Conservation (phyloP, 2,888 invertebrate genomes). For the Diaphora mendica region DNA sequence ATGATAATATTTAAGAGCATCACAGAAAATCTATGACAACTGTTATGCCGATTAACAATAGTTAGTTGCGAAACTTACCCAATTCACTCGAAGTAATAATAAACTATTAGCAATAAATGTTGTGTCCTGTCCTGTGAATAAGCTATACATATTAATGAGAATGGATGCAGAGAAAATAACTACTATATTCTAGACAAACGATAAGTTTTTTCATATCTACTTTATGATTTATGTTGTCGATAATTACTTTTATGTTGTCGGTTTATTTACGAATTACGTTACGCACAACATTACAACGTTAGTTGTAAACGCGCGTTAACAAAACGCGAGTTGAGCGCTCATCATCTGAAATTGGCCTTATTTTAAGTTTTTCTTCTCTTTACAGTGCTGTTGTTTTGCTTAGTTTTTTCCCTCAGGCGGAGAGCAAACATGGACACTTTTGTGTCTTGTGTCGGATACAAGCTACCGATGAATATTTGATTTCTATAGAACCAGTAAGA, state of each 20-base stretch:
- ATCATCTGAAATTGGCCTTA: too few species aligned
- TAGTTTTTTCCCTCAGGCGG: too few species aligned
- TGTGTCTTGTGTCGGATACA: too few species aligned
- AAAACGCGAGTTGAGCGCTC: too few species aligned
- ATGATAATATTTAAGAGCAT: background rate
- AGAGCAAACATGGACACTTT: too few species aligned
- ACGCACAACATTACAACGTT: too few species aligned
- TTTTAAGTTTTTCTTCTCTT: too few species aligned
- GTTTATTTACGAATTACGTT: too few species aligned
- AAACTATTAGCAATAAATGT: constrained; percentile 22
- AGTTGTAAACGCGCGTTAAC: too few species aligned
- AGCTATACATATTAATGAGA: constrained; percentile 8
- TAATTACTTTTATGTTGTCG: background rate
- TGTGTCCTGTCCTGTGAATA: constrained; percentile 9
- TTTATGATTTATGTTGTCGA: background rate
- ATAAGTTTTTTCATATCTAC: background rate
- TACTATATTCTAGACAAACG: background rate
- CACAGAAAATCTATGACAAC: background rate
- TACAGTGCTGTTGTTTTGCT: too few species aligned
- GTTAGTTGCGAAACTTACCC: constrained; percentile 12
- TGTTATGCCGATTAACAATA: constrained; percentile 12
- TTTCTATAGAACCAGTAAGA: too few species aligned
- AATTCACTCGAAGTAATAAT: constrained; percentile 11
- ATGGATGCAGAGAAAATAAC: background rate
- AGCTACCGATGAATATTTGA: too few species aligned